Base-by-base conservation (phyloP, 2,888 invertebrate genomes). In the Nephrotoma guestfalica region DNA sequence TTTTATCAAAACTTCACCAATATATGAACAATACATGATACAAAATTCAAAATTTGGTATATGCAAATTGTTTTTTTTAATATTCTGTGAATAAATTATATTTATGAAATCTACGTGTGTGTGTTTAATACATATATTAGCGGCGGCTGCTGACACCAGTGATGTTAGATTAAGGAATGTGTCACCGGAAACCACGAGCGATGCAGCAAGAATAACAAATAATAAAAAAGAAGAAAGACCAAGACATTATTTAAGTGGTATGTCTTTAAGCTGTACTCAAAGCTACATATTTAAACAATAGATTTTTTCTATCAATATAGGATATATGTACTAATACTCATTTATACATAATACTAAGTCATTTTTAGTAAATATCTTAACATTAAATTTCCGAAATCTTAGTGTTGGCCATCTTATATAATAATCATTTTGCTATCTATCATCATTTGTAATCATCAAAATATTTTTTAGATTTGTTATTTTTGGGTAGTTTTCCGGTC, bases 221-320 rank as follows among this genome's bases (percentile, higher is more conserved):
- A 86, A 85, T 87, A 86, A 87, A 18, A 30, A 42, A 85, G 43
- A 41, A 30, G 18, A 42, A 11, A 43, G 43, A 85, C 13, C 41
- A 41, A 84, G 87, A 86, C 87, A 87, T 86, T 87, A 87, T 86
- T 86, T 87, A 43, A 87, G 88, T 87, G 88, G 88, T 88, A 88
- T 88, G 87, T 89, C 88, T 88, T 87, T 86, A 71, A 71, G 71
- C 71, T 30, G 71, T 71, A 71, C 30, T 30, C 71, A 71, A 71
- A 71, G 71, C 57, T 71, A 18, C 30, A 30, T 30, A 30, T 30
- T 30, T 71, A 71, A 71, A 71, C 11, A 30, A 71, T 71, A 71
- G 71, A 30, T 71, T 47, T 30, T 71, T 11, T 71, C 5, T 30
- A 71, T 30, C 30, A 11, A 9, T 71, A 71, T 11, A 71, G 30